Evolutionary conservation across 2,888 invertebrate genomes (phyloP), one percentile per base, ranked within the genome.

Genomic region (Synergus itoensis): DNA sequence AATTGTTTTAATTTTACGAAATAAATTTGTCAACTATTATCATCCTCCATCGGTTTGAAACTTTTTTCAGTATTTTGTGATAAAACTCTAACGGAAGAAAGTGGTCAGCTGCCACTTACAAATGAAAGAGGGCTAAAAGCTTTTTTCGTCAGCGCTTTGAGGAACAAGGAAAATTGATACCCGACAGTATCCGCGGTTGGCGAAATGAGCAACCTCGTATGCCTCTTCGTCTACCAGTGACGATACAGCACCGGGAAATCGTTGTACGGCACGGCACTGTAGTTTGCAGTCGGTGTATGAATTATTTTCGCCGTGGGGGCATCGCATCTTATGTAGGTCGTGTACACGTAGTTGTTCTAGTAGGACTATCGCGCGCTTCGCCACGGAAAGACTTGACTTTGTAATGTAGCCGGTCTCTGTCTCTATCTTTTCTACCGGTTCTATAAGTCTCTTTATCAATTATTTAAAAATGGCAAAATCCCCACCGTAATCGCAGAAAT

Each of bases 251-350:
- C 12, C 73, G 36, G 73, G 36, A 73, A 73, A 73, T 73, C 36
- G 48, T 45, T 73, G 16, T 48, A 69, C 48, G 48, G 28, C 45
- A 36, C 69, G 69, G 82, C 80, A 84, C 84, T 84, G 85, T 85
- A 85, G 84, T 84, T 85, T 81, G 86, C 83, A 85, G 85, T 82
- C 85, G 83, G 86, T 84, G 86, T 90, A 91, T 91, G 91, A 91
- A 92, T 92, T 92, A 92, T 92, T 92, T 92, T 92, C 90, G 91
- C 91, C 91, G 90, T 88, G 91, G 91, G 92, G 90, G 92, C 92
- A 92, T 91, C 91, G 91, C 91, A 91, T 73, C 92, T 92, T 92
- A 92, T 92, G 91, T 92, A 92, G 92, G 92, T 92, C 92, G 92
- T 91, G 90, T 91, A 90, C 90, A 90, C 91, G 90, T 89, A 90